Percentiles rank a stretch among this genome's conserved stretches.
phyloP scores from a whole-genome alignment of 2,797 vertebrate species.

The Takifugu rubripes region DNA sequence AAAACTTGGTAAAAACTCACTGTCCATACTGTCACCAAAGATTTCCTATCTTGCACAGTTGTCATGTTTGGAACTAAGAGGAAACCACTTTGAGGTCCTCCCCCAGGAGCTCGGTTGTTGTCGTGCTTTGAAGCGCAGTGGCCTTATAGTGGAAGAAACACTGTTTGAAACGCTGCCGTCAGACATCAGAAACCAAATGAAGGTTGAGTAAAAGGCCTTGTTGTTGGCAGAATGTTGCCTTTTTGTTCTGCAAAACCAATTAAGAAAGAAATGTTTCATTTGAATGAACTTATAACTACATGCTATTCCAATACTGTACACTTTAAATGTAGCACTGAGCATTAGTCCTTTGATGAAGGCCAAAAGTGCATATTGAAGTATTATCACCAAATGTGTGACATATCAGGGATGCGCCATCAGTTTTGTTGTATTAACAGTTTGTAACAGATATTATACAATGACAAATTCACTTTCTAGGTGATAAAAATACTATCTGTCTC shows the following conservation, averaged over 20 bases:
- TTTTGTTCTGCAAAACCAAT: conserved; percentile 47
- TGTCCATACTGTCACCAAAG: conserved; percentile 93
- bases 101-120: conserved; percentile 91
- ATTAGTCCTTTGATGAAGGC: no score
- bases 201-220: conserved; percentile 82
- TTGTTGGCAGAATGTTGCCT: conserved; percentile 76
- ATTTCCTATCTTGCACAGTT: conserved; percentile 88
- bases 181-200: conserved; percentile 94
- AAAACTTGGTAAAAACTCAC: conserved; percentile 92
- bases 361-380: no score
- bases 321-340: conserved; percentile 31
- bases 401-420: no score
- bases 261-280: conserved; percentile 29
- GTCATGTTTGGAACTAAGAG: conserved; percentile 91
- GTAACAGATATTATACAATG: no score
- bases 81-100: conserved; percentile 94
- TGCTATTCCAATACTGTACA: not conserved
- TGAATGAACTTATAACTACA: conserved; percentile 30
- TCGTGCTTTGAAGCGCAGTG: conserved; percentile 84
- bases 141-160: conserved; percentile 88
- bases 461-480: no score
- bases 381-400: no score
- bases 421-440: no score
- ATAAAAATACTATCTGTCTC: no score
- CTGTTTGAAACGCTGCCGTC: conserved; percentile 97